These are phyloP conservation scores for Bungarus multicinctus DNA, from an alignment of 2,113 vertebrate genomes.

Conservation along the genomic window DNA sequence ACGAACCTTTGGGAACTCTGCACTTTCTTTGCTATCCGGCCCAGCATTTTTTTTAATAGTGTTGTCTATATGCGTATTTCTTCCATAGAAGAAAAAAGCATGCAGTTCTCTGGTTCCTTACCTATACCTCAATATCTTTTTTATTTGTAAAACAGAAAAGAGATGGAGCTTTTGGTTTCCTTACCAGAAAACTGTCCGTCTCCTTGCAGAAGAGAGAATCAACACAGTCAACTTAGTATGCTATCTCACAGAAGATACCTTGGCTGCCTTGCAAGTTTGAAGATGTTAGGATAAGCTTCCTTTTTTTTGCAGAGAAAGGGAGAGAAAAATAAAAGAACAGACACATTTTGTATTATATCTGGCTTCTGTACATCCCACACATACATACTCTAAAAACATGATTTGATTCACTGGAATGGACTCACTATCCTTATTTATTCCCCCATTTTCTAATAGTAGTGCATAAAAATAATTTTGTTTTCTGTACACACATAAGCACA, in stretches of 20 bases:
- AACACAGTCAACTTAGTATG: not conserved
- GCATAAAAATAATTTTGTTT: not conserved
- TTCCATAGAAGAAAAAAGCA: not conserved
- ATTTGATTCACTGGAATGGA: not conserved
- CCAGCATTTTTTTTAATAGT: not conserved
- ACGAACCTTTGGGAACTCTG: not conserved
- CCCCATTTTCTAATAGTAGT: not conserved
- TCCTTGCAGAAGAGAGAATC: not conserved
- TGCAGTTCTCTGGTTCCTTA: not conserved
- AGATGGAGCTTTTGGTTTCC: not conserved
- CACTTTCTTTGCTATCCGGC: not conserved
- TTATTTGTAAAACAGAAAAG: not conserved
- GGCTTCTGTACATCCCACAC: not conserved
- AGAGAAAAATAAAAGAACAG: not conserved
- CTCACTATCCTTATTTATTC: not conserved
- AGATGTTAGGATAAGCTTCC: not conserved
- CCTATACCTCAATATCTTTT: not conserved
- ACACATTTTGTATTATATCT: not conserved
- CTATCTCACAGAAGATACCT: not conserved
- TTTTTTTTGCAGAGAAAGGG: not conserved
- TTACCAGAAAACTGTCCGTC: not conserved
- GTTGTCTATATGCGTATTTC: not conserved
- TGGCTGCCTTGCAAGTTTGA: not conserved
- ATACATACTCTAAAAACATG: not conserved
- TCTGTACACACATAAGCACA: not conserved